Conservation (phyloP, 2,888 invertebrate genomes). For the Branchellion lobata region DNA sequence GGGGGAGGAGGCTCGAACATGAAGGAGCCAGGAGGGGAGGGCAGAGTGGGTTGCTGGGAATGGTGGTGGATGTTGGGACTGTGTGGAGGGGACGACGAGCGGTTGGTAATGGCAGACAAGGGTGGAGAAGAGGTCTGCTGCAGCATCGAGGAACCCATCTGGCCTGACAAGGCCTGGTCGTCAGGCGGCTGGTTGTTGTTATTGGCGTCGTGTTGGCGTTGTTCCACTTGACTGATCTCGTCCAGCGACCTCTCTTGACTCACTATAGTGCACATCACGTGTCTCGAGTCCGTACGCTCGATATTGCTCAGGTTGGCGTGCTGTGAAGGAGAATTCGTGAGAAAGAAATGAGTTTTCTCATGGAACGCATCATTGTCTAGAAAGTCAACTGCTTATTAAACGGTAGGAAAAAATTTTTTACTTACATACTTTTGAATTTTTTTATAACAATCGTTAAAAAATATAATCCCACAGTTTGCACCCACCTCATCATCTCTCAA, state of each 20-base stretch:
- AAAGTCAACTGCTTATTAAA: no score
- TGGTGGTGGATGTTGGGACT: background rate
- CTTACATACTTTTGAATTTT: background rate
- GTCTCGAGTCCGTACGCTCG: conserved; percentile 36
- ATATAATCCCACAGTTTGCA: no score
- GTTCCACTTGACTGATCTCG: conserved; percentile 2
- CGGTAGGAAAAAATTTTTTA: background rate
- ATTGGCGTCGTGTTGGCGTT: background rate
- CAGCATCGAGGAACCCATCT: background rate
- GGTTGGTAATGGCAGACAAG: conserved; percentile 1
- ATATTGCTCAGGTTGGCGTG: conserved; percentile 19
- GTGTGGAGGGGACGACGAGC: background rate
- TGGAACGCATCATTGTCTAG: no score
- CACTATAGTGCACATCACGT: conserved; percentile 34
- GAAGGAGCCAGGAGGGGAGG: conserved; percentile 35
- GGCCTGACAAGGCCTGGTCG: background rate
- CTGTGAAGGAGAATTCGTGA: background rate
- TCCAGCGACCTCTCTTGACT: conserved; percentile 20
- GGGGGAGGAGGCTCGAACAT: conserved; percentile 33
- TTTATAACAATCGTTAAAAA: no score
- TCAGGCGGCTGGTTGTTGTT: background rate
- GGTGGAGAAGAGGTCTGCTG: conserved; percentile 4
- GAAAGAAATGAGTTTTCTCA: no score
- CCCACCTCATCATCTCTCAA: conserved; percentile 39
- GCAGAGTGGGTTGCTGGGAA: conserved; percentile 9